Conservation (phyloP, 64 coral and sea anemone species). For the Orbicella faveolata region DNA sequence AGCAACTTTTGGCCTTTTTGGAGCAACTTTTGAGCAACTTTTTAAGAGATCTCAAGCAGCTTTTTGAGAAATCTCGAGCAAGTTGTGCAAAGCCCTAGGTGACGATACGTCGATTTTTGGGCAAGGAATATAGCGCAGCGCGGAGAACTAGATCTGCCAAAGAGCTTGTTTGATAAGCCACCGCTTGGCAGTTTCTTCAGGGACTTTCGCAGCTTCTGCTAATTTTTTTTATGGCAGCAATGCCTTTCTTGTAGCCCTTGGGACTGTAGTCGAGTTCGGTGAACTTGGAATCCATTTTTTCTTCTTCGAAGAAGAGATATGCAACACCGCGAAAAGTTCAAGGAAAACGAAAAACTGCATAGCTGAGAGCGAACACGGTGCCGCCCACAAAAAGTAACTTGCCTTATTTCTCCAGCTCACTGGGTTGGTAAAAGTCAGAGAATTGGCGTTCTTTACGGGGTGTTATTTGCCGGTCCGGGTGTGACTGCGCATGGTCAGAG, state of each 20-base stretch:
- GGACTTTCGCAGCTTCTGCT: too few relatives aligned
- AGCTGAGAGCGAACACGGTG: too few relatives aligned
- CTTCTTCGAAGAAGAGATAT: too few relatives aligned
- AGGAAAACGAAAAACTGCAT: not conserved
- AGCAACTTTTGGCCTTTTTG: too few relatives aligned
- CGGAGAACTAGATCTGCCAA: constrained; percentile 28
- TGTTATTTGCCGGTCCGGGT: not conserved
- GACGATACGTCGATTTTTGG: constrained; percentile 2
- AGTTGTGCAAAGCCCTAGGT: too few relatives aligned
- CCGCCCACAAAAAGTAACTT: not conserved
- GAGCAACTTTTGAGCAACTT: too few relatives aligned
- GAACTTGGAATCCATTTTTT: not conserved
- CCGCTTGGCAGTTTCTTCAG: constrained; percentile 19
- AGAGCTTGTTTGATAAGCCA: constrained; percentile 39
- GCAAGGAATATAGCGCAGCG: not conserved
- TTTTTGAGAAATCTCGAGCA: too few relatives aligned
- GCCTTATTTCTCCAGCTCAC: constrained; percentile 22
- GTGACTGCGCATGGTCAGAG: not conserved
- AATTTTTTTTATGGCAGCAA: constrained; percentile 27
- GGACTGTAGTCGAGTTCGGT: constrained; percentile 23
- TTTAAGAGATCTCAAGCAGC: too few relatives aligned
- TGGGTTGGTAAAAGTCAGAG: constrained; percentile 30
- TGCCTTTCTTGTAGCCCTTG: not conserved
- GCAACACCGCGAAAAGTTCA: not conserved
- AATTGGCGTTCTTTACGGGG: not conserved